Conservation (phyloP, 2,113 vertebrate genomes). For the Nerophis ophidion region DNA sequence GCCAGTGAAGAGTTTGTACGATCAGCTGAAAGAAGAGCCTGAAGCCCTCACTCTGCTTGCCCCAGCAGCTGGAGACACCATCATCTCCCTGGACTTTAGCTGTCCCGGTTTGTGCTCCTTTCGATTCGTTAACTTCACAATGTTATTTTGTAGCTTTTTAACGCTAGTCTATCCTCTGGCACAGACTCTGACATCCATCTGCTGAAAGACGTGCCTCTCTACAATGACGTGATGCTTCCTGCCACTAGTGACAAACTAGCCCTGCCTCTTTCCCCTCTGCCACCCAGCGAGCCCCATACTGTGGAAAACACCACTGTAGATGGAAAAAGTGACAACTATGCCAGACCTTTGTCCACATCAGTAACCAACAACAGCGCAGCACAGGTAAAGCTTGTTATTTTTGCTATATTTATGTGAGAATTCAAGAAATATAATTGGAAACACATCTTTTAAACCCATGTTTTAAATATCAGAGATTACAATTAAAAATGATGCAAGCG, state of each 20-base stretch:
- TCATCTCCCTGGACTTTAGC: slow-evolving; percentile 87
- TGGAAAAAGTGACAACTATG: slow-evolving; percentile 70
- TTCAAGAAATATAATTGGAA: too few species aligned
- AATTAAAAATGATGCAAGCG: too few species aligned
- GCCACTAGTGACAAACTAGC: slow-evolving; percentile 82
- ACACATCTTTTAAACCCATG: too few species aligned
- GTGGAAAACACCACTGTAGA: slow-evolving; percentile 75
- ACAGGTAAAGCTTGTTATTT: slow-evolving; percentile 67
- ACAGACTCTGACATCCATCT: slow-evolving; percentile 81
- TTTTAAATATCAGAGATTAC: too few species aligned
- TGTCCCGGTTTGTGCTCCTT: slow-evolving; percentile 73
- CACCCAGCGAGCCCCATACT: slow-evolving; percentile 77
- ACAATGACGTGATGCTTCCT: slow-evolving; percentile 96
- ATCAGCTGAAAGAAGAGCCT: slow-evolving; percentile 86
- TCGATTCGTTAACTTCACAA: neutral
- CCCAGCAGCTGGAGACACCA: slow-evolving; percentile 89
- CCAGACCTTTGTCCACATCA: slow-evolving; percentile 68
- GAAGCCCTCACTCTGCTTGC: slow-evolving; percentile 89
- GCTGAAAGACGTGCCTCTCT: slow-evolving; percentile 85
- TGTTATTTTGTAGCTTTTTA: neutral
- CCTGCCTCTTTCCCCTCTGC: slow-evolving; percentile 83
- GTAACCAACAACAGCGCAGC: slow-evolving; percentile 74
- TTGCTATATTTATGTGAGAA: too few species aligned
- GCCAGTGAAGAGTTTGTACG: slow-evolving; percentile 77
- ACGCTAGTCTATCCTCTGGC: neutral